These are phyloP conservation scores for Danio albolineatus DNA, from an alignment of 2,797 vertebrate genomes.

Conservation along the genomic window DNA sequence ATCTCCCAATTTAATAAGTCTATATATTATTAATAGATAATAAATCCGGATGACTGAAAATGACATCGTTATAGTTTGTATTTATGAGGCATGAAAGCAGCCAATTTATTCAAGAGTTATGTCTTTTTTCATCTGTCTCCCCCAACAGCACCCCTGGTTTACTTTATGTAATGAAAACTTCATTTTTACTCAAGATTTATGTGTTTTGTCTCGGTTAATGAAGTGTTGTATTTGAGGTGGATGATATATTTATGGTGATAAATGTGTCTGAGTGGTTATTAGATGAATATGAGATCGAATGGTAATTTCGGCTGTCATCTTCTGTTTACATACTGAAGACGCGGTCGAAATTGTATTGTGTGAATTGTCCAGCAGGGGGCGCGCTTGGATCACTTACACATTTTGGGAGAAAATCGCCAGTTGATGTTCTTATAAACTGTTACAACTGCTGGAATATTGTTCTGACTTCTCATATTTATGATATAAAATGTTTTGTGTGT, in stretches of 20 bases:
- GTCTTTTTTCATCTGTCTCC: conserved; percentile 65
- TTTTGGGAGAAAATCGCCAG: neutral
- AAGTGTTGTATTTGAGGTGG: conserved; percentile 27
- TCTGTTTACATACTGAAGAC: neutral
- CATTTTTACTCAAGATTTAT: conserved; percentile 21
- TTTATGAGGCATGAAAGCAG: conserved; percentile 67
- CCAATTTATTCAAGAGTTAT: conserved; percentile 70
- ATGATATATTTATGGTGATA: conserved; percentile 17
- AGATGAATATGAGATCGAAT: conserved; percentile 9
- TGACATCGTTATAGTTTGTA: conserved; percentile 68
- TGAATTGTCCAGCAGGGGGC: conserved; percentile 63
- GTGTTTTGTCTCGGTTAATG: conserved; percentile 31
- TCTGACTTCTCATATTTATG: neutral
- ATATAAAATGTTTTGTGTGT: conserved; percentile 31
- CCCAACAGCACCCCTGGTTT: conserved; percentile 4
- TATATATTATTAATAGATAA: conserved; percentile 60
- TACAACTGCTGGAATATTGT: neutral
- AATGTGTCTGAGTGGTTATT: conserved; percentile 22
- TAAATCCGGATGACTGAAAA: conserved; percentile 71
- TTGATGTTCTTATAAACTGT: neutral
- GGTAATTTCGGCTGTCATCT: conserved; percentile 19
- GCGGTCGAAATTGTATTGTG: neutral
- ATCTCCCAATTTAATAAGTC: conserved; percentile 66
- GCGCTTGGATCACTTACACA: conserved; percentile 40
- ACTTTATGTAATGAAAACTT: conserved; percentile 17